Base-by-base conservation (phyloP, 2,888 invertebrate species). In the Apotomis turbidana region DNA sequence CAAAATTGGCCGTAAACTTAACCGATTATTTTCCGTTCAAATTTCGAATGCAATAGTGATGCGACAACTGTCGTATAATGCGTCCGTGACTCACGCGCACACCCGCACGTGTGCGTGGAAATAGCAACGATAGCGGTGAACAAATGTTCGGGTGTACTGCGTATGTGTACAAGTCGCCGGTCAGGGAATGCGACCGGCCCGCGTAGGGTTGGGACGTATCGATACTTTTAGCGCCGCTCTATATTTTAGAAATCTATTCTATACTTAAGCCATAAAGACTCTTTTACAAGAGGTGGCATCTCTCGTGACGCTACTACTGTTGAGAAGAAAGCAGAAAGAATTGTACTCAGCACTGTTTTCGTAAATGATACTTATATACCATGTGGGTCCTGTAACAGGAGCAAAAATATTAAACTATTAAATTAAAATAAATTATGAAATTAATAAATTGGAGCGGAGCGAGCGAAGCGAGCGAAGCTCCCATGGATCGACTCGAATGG, bases 161-260 rank as follows among this genome's bases (percentile, higher is more conserved):
- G 83, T 81, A 82, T 84, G 87, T 83, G 84, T 81, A 82, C 49
- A 9, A 85, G 90, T 85, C 85, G 83, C 83, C 84, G 86, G 84
- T 86, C 87, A 85, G 90, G 83, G 91, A 90, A 91, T 92, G 93
- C 89, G 90, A 89, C 91, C 91, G 91, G 90, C 91, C 89, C 90
- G 89, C 87, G 86, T 88, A 91, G 92, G 88, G 93, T 77, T 82
- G 88, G 74, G 83, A 81, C 74, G 46, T 81, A 83, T 87, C 87
- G 87, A 87, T 85, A 83, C 76, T 68, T 57, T 46, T 76, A 38
- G 12, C 15, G 27, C 49, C 49, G 8, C 10, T 49, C 49, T 49
- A 10, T 49, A 49, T 46, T 46, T 46, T 46, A 8, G 46, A 46
- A 4, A 9, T 10, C 5, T 8, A 46, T 10, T 9, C 27, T 27